Evolutionary conservation across 2,888 invertebrate species (phyloP).

Genomic region (Carterocephalus palaemon): DNA sequence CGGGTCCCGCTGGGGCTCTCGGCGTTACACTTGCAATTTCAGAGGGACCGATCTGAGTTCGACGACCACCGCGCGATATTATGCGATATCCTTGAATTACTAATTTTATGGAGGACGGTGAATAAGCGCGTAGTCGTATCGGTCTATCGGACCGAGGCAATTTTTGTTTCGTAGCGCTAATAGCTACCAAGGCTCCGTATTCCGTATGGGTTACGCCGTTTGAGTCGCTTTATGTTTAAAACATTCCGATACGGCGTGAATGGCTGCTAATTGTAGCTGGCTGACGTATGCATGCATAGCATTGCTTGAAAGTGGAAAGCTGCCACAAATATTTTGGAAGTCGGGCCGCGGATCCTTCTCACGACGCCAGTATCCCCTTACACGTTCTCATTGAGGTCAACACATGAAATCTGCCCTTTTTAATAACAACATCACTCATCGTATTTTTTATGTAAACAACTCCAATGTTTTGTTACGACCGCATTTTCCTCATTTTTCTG

Average conservation of each 20-base stretch:
- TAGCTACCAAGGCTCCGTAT: slow-evolving; percentile 4
- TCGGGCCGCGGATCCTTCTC: slow-evolving; percentile 28
- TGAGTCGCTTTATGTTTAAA: slow-evolving; percentile 7
- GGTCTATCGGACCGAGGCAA: slow-evolving; percentile 12
- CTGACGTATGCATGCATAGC: neutral
- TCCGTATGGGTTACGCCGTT: slow-evolving; percentile 10
- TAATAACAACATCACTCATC: slow-evolving; percentile 34
- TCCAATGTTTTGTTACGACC: slow-evolving; percentile 14
- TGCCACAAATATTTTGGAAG: slow-evolving; percentile 20
- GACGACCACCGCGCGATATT: slow-evolving; percentile 19
- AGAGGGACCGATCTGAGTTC: slow-evolving; percentile 18
- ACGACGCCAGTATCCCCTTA: slow-evolving; percentile 30
- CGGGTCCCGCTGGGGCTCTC: slow-evolving; percentile 50
- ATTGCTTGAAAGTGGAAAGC: slow-evolving; percentile 18
- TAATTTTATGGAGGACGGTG: slow-evolving; percentile 22
- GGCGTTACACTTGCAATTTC: slow-evolving; percentile 20
- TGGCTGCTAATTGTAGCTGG: slow-evolving; percentile 3
- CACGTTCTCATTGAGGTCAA: too few relatives aligned
- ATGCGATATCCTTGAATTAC: slow-evolving; percentile 24
- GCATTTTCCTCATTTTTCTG: slow-evolving; percentile 34
- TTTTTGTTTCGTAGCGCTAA: slow-evolving; percentile 15
- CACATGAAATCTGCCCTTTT: slow-evolving; percentile 38
- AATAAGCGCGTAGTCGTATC: slow-evolving; percentile 10
- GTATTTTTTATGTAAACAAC: slow-evolving; percentile 31
- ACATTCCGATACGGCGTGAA: slow-evolving; percentile 4